Percentiles rank a stretch among this genome's conserved stretches.
Evolutionary conservation across 2,797 vertebrate species (phyloP).

Genomic region (Eulemur coronatus): DNA sequence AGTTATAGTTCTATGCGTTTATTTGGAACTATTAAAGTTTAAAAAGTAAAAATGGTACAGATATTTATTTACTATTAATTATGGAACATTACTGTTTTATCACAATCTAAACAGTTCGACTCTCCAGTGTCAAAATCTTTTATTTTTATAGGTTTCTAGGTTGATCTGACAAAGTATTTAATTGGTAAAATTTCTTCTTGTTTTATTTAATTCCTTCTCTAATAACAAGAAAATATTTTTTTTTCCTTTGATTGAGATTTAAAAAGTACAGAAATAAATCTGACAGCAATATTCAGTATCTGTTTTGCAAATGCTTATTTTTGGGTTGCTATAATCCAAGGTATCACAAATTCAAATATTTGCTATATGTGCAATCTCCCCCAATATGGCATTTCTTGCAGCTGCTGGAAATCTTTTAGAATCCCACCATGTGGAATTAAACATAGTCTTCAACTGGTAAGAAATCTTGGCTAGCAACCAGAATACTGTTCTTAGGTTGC

Average conservation of each 20-base stretch:
- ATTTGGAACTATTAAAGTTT: conserved; percentile 2
- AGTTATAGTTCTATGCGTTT: neutral
- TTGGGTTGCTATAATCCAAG: neutral
- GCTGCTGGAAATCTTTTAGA: conserved; percentile 44
- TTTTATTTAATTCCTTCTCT: conserved; percentile 30
- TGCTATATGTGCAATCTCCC: neutral
- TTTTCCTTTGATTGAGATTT: neutral
- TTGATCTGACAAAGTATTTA: neutral
- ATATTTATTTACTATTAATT: conserved; percentile 19
- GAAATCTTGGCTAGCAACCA: neutral
- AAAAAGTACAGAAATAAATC: conserved; percentile 14
- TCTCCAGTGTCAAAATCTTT: neutral
- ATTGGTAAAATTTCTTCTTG: neutral
- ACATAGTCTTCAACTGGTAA: conserved; percentile 14
- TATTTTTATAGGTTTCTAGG: conserved; percentile 22
- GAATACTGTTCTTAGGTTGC: conserved; percentile 6
- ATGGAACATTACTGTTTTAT: neutral
- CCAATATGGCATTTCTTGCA: neutral
- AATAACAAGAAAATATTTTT: neutral
- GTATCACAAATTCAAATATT: conserved; percentile 47
- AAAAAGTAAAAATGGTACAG: neutral
- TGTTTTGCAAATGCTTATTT: neutral
- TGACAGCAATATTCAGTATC: neutral
- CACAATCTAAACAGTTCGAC: conserved; percentile 1
- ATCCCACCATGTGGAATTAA: neutral